Conservation (phyloP, 2,888 invertebrate species). For the Neocrepidodera transversa region DNA sequence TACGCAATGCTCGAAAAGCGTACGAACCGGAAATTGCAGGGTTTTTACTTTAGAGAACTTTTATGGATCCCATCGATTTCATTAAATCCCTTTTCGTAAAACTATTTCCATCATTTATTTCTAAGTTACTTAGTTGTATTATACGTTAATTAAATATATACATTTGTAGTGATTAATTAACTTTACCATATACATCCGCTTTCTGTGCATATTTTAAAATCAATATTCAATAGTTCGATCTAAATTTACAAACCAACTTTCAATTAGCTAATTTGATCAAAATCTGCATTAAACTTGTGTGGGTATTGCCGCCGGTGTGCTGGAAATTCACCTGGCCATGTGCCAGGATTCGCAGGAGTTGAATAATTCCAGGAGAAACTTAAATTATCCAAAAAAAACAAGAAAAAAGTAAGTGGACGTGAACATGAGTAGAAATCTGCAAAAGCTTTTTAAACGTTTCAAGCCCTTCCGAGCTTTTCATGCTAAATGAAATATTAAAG, state of each 20-base stretch:
- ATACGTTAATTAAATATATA: no score
- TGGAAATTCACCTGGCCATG: slow-evolving; percentile 17
- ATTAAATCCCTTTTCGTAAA: neutral
- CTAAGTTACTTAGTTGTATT: no score
- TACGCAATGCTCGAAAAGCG: slow-evolving; percentile 40
- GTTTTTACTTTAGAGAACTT: slow-evolving; percentile 18
- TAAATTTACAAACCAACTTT: no score
- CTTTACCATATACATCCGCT: no score
- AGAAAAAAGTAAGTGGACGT: slow-evolving; percentile 26
- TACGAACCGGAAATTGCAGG: slow-evolving; percentile 25
- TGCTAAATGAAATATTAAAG: slow-evolving; percentile 29
- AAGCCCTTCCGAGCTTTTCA: slow-evolving; percentile 19
- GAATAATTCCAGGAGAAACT: slow-evolving; percentile 16
- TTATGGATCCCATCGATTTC: slow-evolving; percentile 10
- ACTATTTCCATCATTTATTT: no score
- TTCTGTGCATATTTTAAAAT: no score
- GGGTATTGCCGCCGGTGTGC: neutral
- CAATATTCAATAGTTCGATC: no score
- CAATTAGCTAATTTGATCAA: slow-evolving; percentile 20
- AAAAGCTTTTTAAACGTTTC: slow-evolving; percentile 30
- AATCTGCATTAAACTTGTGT: slow-evolving; percentile 6
- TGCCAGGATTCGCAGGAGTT: slow-evolving; percentile 18
- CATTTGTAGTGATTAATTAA: no score
- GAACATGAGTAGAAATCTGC: slow-evolving; percentile 27
- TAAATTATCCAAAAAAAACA: slow-evolving; percentile 27